Evolutionary conservation across 2,797 vertebrate genomes (phyloP), one percentile per base, ranked within the genome.

Genomic region (Microtus agrestis): DNA sequence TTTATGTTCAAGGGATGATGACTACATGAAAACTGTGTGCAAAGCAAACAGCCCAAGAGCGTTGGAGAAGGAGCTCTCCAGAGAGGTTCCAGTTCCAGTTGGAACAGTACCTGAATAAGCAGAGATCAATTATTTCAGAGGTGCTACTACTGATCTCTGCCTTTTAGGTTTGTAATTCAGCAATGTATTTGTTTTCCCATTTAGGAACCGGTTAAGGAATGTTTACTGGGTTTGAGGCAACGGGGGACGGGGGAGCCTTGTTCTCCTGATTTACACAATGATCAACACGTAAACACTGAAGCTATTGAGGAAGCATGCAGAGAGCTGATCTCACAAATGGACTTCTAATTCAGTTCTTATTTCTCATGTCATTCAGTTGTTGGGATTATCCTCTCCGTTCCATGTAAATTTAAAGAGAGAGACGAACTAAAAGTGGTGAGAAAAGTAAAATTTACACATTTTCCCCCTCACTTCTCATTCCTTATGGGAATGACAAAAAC

Each of bases 401-500:
- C 63, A 34, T 10, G 65, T 91, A 91, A n/a, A 67, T 48, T 77
- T 63, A 80, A 3, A 73, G 79, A 34, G 34, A 37, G 34, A 48
- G 31, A 54, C 1, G 0, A 43, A 9, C 61, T 88, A 56, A 84
- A 54, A 48, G 54, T 13, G 63, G 90, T 31, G 21, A 31, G 40
- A 91, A 65, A 91, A 78, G 31, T 0, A 43, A 56, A 2, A 6
- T 37, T 21, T 67, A 23, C 40, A 21, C 37, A 67, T 94, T 92
- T 91, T 77, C 46, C 90, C 69, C n/a, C 74, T 87, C n/a, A 73
- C 54, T 92, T 88, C 54, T 56, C 34, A 4, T 46, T 79, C 82
- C 91, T 95, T 15, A 67, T 94, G 92, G 90, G 96, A 94, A 94
- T 34, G 77, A 91, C 34, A 65, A 74, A 82, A 96, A 89, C 43